Base-by-base conservation (phyloP, 1,140 invertebrate genomes). In the Elysia chlorotica region DNA sequence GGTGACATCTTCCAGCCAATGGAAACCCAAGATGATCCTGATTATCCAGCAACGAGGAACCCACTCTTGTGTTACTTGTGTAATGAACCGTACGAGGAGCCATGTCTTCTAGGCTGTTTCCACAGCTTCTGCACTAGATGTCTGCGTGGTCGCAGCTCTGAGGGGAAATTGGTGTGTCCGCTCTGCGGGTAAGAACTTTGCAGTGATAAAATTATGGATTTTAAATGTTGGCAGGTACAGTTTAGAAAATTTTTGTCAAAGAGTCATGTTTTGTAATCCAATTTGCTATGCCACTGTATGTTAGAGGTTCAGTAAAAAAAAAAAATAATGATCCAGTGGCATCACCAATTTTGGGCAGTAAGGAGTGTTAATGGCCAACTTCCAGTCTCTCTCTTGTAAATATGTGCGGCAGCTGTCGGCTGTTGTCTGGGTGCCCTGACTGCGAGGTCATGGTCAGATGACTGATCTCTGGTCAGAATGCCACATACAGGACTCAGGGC, bases 41-140 rank as follows among this genome's bases (percentile, higher is more conserved):
- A 78, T 71, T 65, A 76, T n/a, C 54, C 78, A 6, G 71, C 74
- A 33, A 71, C 65, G 17, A 67, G 80, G 62, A 83, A 82, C 56
- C 82, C 82, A 2, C 62, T 83, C 28, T 73, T 78, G 36, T 83
- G 82, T 70, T 79, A 79, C 56, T 66, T 83, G 48, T 83, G 82
- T 63, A 82, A 81, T 73, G 81, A 82, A 61, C 81, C 81, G 21
- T 83, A 81, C 65, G 78, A 81, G 3, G 78, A 83, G 33, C 82
- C 82, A 2, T 80, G 81, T 36, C 79, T 83, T 53, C 61, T 83
- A 1, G 67, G 62, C 19, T 83, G 82, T 70, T 83, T 77, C 35
- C 82, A 83, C 61, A 82, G 80, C 68, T 83, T 81, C 69, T 83
- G 82, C 74, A 71, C 79, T 3, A 36, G 66, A 10, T 82, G 81